These are phyloP conservation scores for Ceratina calcarata DNA, from an alignment of 1,140 invertebrate genomes.

Conservation along the genomic window DNA sequence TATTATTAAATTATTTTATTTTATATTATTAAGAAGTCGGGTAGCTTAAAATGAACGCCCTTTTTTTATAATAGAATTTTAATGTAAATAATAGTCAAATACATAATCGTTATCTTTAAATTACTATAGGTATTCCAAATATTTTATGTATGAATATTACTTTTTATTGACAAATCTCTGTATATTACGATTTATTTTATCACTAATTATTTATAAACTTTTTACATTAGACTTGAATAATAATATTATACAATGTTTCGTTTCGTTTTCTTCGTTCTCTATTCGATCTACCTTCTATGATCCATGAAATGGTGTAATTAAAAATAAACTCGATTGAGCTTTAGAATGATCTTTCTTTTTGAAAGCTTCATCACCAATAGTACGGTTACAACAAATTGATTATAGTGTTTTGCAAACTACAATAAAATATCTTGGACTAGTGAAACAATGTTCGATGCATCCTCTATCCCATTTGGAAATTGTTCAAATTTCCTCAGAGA, in stretches of 20 bases:
- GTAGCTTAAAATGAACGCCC: background rate
- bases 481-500: background rate
- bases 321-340: constrained; percentile 19
- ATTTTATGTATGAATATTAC: constrained; percentile 40
- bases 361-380: constrained; percentile 31
- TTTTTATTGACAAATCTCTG: constrained; percentile 50
- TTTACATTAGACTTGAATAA: constrained; percentile 43
- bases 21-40: too few relatives aligned
- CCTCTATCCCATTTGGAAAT: background rate
- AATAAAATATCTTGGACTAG: constrained; percentile 43
- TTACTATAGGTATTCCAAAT: constrained; percentile 23
- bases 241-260: constrained; percentile 44
- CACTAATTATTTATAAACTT: constrained; percentile 51
- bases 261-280: constrained; percentile 9
- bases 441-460: constrained; percentile 26
- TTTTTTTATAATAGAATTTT: constrained; percentile 36
- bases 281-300: constrained; percentile 14
- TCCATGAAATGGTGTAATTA: constrained; percentile 7
- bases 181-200: constrained; percentile 43
- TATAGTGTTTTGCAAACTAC: constrained; percentile 4
- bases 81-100: constrained; percentile 40
- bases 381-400: constrained; percentile 23
- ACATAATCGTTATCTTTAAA: constrained; percentile 25
- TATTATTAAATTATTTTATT: too few relatives aligned
- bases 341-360: background rate